Evolutionary conservation across 2,797 vertebrate species (phyloP).

Genomic region (Tapera naevia): DNA sequence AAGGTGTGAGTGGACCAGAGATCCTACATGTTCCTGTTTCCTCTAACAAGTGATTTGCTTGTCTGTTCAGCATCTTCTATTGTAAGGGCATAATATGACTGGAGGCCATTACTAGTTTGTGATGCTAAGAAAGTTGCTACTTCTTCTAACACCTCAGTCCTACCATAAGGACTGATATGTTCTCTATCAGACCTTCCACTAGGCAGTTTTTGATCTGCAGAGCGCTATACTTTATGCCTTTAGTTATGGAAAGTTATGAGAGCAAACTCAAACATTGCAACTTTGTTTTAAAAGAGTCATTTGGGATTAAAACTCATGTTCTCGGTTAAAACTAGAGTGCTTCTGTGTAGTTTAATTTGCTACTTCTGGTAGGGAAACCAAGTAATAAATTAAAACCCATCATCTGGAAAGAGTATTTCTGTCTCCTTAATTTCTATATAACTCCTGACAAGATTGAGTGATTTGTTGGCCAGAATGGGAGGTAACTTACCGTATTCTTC

Average conservation of each 20-base stretch:
- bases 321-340: background rate
- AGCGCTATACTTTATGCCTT: rapidly evolving
- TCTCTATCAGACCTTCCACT: background rate
- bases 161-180: rapidly evolving
- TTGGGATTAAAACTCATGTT: background rate
- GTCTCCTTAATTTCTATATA: background rate
- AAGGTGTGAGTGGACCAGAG: background rate
- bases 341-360: background rate
- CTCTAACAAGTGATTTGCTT: background rate
- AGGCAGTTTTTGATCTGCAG: background rate
- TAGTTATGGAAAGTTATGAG: background rate
- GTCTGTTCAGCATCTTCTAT: background rate
- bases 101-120: background rate
- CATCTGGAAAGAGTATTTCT: background rate
- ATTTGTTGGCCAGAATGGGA: background rate
- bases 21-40: background rate
- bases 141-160: background rate
- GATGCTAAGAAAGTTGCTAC: background rate
- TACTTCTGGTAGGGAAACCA: background rate
- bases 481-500: background rate
- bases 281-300: background rate
- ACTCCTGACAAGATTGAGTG: background rate
- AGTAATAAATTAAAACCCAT: background rate
- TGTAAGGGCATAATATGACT: background rate
- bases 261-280: rapidly evolving